A percentile compares a stretch with the other conserved stretches of the same genome.
Evolutionary conservation across 2,113 vertebrate genomes (phyloP).

Genomic region (Oxyura jamaicensis): DNA sequence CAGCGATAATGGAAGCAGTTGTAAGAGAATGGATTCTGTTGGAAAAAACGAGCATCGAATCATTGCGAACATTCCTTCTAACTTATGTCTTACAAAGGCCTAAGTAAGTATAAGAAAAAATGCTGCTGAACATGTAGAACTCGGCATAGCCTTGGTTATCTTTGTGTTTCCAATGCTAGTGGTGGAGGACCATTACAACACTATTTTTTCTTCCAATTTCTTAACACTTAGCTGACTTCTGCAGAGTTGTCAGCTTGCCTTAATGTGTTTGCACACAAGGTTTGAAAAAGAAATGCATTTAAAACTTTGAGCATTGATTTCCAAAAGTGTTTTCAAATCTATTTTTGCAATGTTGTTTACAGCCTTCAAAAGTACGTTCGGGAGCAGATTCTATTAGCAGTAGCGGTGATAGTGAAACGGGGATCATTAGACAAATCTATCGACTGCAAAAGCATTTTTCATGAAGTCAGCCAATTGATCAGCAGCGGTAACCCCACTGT

Average conservation of each 20-base stretch:
- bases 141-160: neutral
- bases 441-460: slow-evolving; percentile 97
- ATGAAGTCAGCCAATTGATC: slow-evolving; percentile 97
- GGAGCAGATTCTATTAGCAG: slow-evolving; percentile 96
- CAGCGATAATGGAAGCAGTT: slow-evolving; percentile 97
- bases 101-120: slow-evolving; percentile 83
- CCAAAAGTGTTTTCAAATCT: neutral
- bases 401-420: slow-evolving; percentile 97
- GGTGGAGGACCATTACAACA: neutral
- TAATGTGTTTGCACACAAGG: neutral
- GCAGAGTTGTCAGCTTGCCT: neutral
- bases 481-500: slow-evolving; percentile 95
- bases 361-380: slow-evolving; percentile 98
- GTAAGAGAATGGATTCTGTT: slow-evolving; percentile 97
- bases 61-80: slow-evolving; percentile 95
- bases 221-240: neutral
- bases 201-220: neutral
- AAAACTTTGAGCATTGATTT: neutral
- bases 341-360: slow-evolving; percentile 64
- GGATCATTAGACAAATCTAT: slow-evolving; percentile 97
- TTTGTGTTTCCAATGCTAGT: neutral
- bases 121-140: neutral
- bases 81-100: slow-evolving; percentile 98
- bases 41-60: slow-evolving; percentile 96
- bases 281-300: neutral